phyloP scores from a whole-genome alignment of 2,888 invertebrate genomes.

The Catocala fraxini region DNA sequence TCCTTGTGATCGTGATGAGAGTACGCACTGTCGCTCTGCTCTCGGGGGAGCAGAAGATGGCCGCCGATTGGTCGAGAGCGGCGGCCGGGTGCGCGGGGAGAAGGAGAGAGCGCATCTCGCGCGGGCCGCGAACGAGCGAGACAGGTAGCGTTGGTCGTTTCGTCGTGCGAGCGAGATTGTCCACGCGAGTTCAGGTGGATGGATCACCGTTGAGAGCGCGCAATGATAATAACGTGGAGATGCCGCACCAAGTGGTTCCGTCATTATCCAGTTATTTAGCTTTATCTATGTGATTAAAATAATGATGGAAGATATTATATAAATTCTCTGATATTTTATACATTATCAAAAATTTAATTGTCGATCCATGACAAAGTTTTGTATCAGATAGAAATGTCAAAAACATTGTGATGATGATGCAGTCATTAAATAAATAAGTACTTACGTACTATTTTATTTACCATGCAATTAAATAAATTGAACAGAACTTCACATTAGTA shows the following conservation, averaged over 20 bases:
- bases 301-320: slow-evolving; percentile 54
- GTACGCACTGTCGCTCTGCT: slow-evolving; percentile 87
- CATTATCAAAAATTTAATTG: not conserved
- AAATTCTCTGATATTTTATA: slow-evolving; percentile 20
- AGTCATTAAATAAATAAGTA: too few species aligned
- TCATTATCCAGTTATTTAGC: slow-evolving; percentile 64
- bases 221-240: slow-evolving; percentile 83
- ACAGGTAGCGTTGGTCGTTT: slow-evolving; percentile 77
- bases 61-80: slow-evolving; percentile 85
- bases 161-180: slow-evolving; percentile 79
- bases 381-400: not conserved
- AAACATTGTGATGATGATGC: too few species aligned
- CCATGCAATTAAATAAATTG: too few species aligned
- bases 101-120: slow-evolving; percentile 82
- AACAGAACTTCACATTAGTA: too few species aligned
- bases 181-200: slow-evolving; percentile 82
- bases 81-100: slow-evolving; percentile 74
- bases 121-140: slow-evolving; percentile 74
- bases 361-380: not conserved
- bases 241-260: slow-evolving; percentile 69
- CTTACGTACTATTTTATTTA: too few species aligned
- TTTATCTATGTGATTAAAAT: slow-evolving; percentile 63
- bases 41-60: slow-evolving; percentile 87
- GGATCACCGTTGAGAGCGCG: slow-evolving; percentile 69
- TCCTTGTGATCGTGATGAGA: slow-evolving; percentile 85